These are phyloP conservation scores for Progne subis DNA, from an alignment of 2,113 vertebrate species.

Conservation along the genomic window DNA sequence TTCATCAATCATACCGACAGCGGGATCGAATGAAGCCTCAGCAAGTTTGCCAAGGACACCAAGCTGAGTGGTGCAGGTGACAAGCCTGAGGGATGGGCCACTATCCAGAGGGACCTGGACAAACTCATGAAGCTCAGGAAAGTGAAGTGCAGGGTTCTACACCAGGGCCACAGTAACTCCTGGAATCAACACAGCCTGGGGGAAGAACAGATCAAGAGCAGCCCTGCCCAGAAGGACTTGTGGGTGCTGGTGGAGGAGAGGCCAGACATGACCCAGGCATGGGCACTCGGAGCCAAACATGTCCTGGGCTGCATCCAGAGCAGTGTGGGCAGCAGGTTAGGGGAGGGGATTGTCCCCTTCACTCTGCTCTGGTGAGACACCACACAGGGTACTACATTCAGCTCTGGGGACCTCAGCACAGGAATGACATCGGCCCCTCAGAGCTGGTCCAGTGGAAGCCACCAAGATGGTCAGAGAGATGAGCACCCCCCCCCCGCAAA, in stretches of 20 bases:
- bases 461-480: not conserved
- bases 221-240: accelerated
- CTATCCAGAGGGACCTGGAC: not conserved
- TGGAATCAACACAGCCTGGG: no score
- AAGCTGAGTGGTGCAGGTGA: not conserved
- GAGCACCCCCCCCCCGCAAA: accelerated
- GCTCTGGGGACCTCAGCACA: not conserved
- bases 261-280: accelerated
- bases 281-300: accelerated
- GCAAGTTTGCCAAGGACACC: not conserved
- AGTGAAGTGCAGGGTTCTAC: not conserved
- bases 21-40: not conserved
- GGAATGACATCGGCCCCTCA: accelerated
- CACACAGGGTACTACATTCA: not conserved
- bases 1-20: not conserved
- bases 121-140: not conserved
- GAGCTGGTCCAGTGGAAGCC: not conserved
- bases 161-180: not conserved
- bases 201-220: not conserved
- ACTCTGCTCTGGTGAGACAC: not conserved
- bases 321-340: accelerated
- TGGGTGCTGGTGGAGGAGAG: not conserved
- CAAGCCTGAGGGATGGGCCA: not conserved
- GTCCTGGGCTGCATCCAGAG: not conserved
- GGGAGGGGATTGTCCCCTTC: not conserved